Percentiles rank a stretch among this genome's conserved stretches.
phyloP scores from a whole-genome alignment of 1,140 invertebrate genomes.

The Drosophila simulans region DNA sequence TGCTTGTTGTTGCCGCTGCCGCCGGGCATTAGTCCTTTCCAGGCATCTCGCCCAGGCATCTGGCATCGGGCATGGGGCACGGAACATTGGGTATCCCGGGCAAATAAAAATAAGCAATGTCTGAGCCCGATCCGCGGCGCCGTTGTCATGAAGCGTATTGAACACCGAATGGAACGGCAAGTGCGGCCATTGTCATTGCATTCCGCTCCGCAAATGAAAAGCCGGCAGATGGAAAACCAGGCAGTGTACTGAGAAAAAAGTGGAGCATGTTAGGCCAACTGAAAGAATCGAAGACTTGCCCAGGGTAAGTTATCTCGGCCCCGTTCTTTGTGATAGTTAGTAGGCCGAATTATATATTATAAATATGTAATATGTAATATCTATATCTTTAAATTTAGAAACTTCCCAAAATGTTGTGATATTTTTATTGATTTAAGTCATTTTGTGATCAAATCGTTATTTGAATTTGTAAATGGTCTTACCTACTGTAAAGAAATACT shows the following conservation, averaged over 20 bases:
- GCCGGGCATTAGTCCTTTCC: constrained; percentile 1
- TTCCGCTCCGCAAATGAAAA: constrained; percentile 23
- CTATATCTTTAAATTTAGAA: too few species aligned
- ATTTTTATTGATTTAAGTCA: too few species aligned
- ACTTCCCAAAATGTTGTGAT: too few species aligned
- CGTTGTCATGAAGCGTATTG: constrained; percentile 71
- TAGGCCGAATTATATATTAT: too few species aligned
- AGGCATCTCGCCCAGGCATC: background rate
- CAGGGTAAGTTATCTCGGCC: too few species aligned
- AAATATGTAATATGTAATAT: too few species aligned
- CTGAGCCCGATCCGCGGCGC: constrained; percentile 47
- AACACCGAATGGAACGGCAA: constrained; percentile 54
- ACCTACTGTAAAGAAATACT: too few species aligned
- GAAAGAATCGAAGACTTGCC: too few species aligned
- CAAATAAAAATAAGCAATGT: constrained; percentile 80
- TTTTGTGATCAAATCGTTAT: too few species aligned
- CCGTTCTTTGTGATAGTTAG: too few species aligned
- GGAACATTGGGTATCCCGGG: constrained; percentile 38
- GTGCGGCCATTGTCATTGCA: constrained; percentile 68
- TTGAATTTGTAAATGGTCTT: too few species aligned
- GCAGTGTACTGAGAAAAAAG: constrained; percentile 6
- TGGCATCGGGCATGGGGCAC: background rate
- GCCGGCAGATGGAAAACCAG: constrained; percentile 2
- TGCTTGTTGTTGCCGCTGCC: constrained; percentile 46
- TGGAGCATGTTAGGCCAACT: too few species aligned